Percentiles rank a stretch among this genome's conserved stretches.
phyloP scores from a whole-genome alignment of 2,113 vertebrate species.

The Sprattus sprattus region DNA sequence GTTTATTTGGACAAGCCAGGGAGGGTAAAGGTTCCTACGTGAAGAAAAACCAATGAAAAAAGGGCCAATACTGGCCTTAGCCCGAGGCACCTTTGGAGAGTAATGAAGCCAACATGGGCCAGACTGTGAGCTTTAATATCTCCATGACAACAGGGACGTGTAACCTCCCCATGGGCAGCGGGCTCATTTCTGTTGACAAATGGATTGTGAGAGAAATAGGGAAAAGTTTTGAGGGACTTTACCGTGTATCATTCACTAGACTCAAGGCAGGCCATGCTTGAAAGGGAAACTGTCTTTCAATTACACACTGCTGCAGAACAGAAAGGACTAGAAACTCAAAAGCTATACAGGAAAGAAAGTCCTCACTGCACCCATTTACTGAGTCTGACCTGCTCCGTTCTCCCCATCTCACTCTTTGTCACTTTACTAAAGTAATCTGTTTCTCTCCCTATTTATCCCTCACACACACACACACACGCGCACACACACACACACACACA shows the following conservation, averaged over 20 bases:
- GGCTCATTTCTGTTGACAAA: constrained; percentile 39
- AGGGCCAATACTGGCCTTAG: background rate
- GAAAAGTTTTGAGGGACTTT: constrained; percentile 12
- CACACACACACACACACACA: background rate
- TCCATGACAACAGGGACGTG: constrained; percentile 31
- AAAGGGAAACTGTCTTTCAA: background rate
- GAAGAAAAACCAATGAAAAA: constrained; percentile 6
- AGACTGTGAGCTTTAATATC: constrained; percentile 18
- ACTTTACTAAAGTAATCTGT: background rate
- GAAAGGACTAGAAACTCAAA: background rate
- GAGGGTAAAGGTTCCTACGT: background rate
- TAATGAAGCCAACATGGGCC: background rate
- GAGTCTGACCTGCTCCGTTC: background rate
- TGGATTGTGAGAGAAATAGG: constrained; percentile 28
- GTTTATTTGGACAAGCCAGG: constrained; percentile 31
- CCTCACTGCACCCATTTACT: background rate
- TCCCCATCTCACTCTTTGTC: background rate
- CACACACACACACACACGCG: background rate
- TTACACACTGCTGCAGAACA: background rate
- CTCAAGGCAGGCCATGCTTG: background rate
- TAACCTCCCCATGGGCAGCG: background rate
- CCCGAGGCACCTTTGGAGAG: background rate
- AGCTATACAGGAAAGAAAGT: background rate
- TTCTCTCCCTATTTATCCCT: background rate
- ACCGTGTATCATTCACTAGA: background rate